Evolutionary conservation across 2,888 invertebrate species (phyloP).

Genomic region (Drosophila yooni): DNA sequence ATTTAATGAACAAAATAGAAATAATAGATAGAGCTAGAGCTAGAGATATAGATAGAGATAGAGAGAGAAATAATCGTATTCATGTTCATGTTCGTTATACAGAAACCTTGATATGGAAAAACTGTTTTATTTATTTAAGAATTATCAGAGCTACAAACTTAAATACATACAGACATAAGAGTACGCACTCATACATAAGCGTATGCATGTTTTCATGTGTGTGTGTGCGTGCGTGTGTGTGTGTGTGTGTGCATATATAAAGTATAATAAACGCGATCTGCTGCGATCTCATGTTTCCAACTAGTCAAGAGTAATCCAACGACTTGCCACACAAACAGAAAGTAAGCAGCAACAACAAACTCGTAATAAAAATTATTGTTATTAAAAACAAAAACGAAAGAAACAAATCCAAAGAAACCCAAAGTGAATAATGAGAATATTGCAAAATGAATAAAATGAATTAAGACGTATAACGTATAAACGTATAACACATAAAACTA

Average conservation of each 20-base stretch:
- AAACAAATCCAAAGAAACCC: slow-evolving; percentile 30
- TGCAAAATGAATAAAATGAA: slow-evolving; percentile 38
- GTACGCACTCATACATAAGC: slow-evolving; percentile 12
- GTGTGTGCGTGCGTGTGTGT: neutral
- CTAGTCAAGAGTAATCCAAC: slow-evolving; percentile 19
- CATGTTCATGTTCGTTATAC: slow-evolving; percentile 20
- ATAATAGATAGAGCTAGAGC: slow-evolving; percentile 11
- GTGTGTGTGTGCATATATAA: slow-evolving; percentile 5
- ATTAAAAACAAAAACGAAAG: slow-evolving; percentile 17
- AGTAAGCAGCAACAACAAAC: slow-evolving; percentile 21
- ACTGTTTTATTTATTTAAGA: slow-evolving; percentile 52
- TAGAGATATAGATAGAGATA: slow-evolving; percentile 3
- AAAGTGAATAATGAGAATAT: slow-evolving; percentile 38
- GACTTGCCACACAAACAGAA: slow-evolving; percentile 43
- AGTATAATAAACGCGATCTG: slow-evolving; percentile 43
- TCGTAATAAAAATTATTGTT: slow-evolving; percentile 11
- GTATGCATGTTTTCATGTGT: neutral
- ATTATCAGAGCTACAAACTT: slow-evolving; percentile 51
- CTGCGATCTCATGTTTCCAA: slow-evolving; percentile 50
- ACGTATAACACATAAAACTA: slow-evolving; percentile 32
- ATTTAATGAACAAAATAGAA: slow-evolving; percentile 28
- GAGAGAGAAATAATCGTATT: slow-evolving; percentile 26
- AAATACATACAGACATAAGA: slow-evolving; percentile 22
- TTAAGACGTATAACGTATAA: slow-evolving; percentile 16
- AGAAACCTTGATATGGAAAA: slow-evolving; percentile 57